A percentile compares a stretch with the other conserved stretches of the same genome.
Conservation (phyloP, 2,888 invertebrate genomes). For the Andrena hattorfiana region DNA sequence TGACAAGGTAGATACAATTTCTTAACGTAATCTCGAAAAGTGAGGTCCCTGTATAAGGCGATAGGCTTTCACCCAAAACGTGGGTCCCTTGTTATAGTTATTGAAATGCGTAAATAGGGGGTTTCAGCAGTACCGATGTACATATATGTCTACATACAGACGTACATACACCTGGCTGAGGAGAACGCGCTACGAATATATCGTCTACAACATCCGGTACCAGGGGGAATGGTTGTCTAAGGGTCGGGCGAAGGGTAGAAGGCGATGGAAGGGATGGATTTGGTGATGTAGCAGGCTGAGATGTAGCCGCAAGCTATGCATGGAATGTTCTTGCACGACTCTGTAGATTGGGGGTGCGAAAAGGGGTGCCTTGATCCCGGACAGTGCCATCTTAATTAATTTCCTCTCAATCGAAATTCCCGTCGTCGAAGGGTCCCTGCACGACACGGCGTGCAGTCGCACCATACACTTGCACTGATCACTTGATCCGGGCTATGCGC, state of each 20-base stretch:
- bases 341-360: constrained; percentile 67
- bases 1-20: constrained; percentile 42
- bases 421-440: constrained; percentile 46
- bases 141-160: constrained; percentile 7
- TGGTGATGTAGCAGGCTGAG: constrained; percentile 73
- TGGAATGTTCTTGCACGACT: constrained; percentile 71
- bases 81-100: constrained; percentile 75
- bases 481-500: not conserved
- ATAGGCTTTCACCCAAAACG: constrained; percentile 8
- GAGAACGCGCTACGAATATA: constrained; percentile 62
- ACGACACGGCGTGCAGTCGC: constrained; percentile 21
- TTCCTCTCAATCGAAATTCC: constrained; percentile 64
- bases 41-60: not conserved
- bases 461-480: constrained; percentile 18
- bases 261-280: constrained; percentile 73
- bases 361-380: constrained; percentile 67
- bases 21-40: constrained; percentile 41
- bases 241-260: constrained; percentile 68
- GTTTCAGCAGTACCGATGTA: constrained; percentile 3
- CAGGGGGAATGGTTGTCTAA: constrained; percentile 71
- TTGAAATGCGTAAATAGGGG: constrained; percentile 74
- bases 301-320: constrained; percentile 75
- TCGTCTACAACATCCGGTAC: constrained; percentile 74
- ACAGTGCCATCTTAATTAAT: constrained; percentile 72
- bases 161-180: constrained; percentile 10